Conservation (phyloP, 2,888 invertebrate genomes). For the Micoletzkya japonica region DNA sequence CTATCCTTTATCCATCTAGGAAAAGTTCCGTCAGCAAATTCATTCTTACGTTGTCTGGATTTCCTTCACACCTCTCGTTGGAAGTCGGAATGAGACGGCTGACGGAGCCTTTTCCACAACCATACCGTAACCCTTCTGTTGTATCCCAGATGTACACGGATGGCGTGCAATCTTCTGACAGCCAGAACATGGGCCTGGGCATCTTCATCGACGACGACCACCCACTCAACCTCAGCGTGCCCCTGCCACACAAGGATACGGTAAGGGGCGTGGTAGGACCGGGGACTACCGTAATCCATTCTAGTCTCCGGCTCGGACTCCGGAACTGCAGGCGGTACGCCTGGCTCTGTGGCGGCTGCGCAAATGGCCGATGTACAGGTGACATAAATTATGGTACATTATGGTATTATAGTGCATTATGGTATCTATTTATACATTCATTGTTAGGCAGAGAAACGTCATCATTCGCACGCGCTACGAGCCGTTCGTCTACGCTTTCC, state of each 20-base stretch:
- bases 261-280: background rate
- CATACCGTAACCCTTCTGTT: too few relatives aligned
- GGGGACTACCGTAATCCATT: background rate
- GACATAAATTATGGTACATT: too few relatives aligned
- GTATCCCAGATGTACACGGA: too few relatives aligned
- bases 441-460: background rate
- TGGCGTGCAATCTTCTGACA: too few relatives aligned
- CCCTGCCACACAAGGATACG: background rate
- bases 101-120: too few relatives aligned
- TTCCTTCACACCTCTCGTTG: too few relatives aligned
- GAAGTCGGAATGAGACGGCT: too few relatives aligned
- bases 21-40: too few relatives aligned
- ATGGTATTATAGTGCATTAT: too few relatives aligned
- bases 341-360: background rate
- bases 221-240: background rate
- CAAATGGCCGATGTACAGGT: constrained; percentile 8
- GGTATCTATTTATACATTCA: background rate
- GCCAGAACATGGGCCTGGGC: constrained; percentile 8
- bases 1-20: too few relatives aligned
- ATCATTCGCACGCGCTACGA: constrained; percentile 17
- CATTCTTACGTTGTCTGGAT: too few relatives aligned
- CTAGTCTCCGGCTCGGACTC: background rate
- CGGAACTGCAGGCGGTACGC: constrained; percentile 1
- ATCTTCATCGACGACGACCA: constrained; percentile 22
- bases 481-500: background rate